Conservation (phyloP, 2,888 invertebrate genomes). For the Globia sparganii region DNA sequence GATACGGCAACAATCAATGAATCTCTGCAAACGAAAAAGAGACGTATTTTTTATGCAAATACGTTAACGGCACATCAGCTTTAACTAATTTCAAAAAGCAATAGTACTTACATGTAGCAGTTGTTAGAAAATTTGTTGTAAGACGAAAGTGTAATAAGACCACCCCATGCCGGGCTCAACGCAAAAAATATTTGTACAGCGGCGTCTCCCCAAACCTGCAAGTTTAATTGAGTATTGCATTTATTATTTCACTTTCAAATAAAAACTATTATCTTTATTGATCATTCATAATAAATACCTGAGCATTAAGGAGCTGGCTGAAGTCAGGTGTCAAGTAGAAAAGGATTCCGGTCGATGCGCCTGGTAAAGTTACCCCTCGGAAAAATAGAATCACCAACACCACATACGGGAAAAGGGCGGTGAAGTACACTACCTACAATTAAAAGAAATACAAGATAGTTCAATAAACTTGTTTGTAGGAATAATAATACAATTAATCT, state of each 20-base stretch:
- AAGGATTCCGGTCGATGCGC: conserved; percentile 94
- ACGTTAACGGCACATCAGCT: not conserved
- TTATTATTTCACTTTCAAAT: not conserved
- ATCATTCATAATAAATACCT: conserved; percentile 79
- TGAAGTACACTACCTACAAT: conserved; percentile 93
- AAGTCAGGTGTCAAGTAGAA: conserved; percentile 95
- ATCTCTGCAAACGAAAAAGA: conserved; percentile 88
- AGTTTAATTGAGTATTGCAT: conserved; percentile 6
- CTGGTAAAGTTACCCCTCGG: conserved; percentile 94
- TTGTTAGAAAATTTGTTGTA: conserved; percentile 96
- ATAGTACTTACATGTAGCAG: conserved; percentile 92
- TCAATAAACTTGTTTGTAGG: not conserved
- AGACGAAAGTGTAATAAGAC: conserved; percentile 95
- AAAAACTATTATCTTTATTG: not conserved
- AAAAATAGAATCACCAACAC: conserved; percentile 94
- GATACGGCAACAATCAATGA: conserved; percentile 94
- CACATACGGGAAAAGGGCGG: conserved; percentile 94
- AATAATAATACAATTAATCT: not conserved
- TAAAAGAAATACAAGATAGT: conserved; percentile 38
- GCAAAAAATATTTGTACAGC: conserved; percentile 97
- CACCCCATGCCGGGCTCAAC: conserved; percentile 96
- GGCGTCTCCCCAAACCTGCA: conserved; percentile 95
- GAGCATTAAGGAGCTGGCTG: conserved; percentile 93
- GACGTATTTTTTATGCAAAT: not conserved
- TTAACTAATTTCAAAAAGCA: not conserved